phyloP scores from a whole-genome alignment of 2,797 vertebrate genomes.

The Propithecus deckenii region DNA sequence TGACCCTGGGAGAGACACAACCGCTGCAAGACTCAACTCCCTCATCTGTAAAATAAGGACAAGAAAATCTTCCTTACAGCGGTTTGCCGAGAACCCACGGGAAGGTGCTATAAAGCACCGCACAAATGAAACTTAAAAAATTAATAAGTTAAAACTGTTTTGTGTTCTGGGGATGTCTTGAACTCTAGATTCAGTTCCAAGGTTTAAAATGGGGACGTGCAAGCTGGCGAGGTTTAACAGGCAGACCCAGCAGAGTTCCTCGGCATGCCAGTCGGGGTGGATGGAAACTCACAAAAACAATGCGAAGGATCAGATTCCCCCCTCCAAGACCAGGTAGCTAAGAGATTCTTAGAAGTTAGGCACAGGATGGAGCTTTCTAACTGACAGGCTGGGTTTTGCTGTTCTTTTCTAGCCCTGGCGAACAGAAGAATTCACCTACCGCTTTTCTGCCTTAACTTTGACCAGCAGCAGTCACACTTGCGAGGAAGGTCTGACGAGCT shows the following conservation, averaged over 20 bases:
- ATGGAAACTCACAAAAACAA: background rate
- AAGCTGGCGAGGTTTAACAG: background rate
- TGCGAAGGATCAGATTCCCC: background rate
- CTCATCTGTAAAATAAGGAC: background rate
- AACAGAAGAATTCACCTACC: background rate
- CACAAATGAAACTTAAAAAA: background rate
- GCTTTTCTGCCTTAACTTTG: background rate
- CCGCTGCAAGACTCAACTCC: background rate
- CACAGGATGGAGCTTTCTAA: background rate
- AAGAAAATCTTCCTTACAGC: background rate
- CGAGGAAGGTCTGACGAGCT: background rate
- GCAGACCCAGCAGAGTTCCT: background rate
- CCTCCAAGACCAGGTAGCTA: background rate
- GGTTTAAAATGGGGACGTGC: background rate
- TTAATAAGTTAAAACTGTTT: background rate
- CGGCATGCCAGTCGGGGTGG: background rate
- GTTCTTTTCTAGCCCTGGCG: background rate
- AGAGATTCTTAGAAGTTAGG: background rate
- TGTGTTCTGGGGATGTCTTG: background rate
- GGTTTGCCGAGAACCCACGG: background rate
- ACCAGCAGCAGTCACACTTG: background rate
- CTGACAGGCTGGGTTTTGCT: background rate
- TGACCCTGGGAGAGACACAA: background rate
- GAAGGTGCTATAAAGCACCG: background rate
- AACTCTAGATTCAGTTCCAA: background rate